Evolutionary conservation across 2,888 invertebrate genomes (phyloP), one percentile per base, ranked within the genome.

Genomic region (Microdon myrmicae): DNA sequence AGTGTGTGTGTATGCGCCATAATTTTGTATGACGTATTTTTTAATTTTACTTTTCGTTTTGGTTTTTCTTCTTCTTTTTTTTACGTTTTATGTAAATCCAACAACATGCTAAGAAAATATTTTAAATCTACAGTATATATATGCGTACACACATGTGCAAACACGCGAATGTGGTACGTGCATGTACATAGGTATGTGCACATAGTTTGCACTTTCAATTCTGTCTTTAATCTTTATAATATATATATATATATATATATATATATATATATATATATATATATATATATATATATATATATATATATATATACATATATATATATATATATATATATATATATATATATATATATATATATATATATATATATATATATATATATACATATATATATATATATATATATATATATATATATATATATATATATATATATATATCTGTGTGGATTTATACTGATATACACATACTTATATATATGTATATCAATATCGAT

Each of bases 61-160:
- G 39, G 14, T 48, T 43, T 54, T 9, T 19, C 2, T 38, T 4
- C 28, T 5, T 28, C 29, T 31, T 53, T 37, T 34, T 31, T 44
- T 51, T 43, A 41, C 38, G 29, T 32, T 14, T n/a, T 39, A 54
- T 39, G 38, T 49, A 49, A 55, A 61, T 49, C 49, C 43, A 61
- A 61, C 56, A 49, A 61, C 55, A 61, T 61, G 35, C 49, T 45
- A 56, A 56, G 48, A 61, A 56, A 61, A 44, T 44, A 29, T 19
- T 56, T 23, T 39, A 61, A 55, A 29, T 49, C 28, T 44, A 55
- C 13, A 22, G 20, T 19, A 38, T 45, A 3, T 51, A 32, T 41
- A 31, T 5, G 22, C 23, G 22, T 28, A 35, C 12, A 22, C 43
- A 17, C 26, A 49, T 19, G 25, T 45, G 22, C 34, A 38, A 31